These are phyloP conservation scores for Cacoxenus indagator DNA, from an alignment of 2,888 invertebrate genomes.

Conservation along the genomic window DNA sequence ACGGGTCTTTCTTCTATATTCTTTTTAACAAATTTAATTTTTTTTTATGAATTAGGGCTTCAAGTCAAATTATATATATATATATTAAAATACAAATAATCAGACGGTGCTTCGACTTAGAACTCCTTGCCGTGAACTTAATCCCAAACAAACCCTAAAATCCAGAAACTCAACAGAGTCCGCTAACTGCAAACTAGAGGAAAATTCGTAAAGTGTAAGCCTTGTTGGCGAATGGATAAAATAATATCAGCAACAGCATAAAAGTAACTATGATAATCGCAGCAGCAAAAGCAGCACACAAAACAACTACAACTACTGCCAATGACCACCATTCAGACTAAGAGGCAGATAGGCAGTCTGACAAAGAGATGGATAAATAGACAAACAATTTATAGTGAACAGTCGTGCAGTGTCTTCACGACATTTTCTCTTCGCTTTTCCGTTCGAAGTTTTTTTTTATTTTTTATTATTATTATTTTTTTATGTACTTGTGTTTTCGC, in stretches of 20 bases:
- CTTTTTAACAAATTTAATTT: no score
- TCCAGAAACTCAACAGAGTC: no score
- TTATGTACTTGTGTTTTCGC: not conserved
- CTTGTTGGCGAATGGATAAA: not conserved
- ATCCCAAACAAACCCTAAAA: no score
- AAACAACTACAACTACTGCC: not conserved
- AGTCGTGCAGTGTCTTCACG: not conserved
- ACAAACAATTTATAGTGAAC: not conserved
- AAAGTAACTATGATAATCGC: not conserved
- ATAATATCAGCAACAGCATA: conserved; percentile 4
- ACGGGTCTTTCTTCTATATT: no score
- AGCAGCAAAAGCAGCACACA: not conserved
- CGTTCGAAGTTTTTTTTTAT: not conserved
- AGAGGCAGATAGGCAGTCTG: not conserved
- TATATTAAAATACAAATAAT: no score
- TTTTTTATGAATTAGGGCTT: no score
- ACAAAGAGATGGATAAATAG: not conserved
- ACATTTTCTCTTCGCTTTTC: not conserved
- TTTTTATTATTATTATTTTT: not conserved
- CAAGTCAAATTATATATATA: no score
- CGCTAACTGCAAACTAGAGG: not conserved
- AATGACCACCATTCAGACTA: not conserved
- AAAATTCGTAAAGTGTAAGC: conserved; percentile 18
- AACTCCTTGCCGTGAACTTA: no score
- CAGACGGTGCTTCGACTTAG: no score